Evolutionary conservation across 2,797 vertebrate genomes (phyloP).

Genomic region (Trachops cirrhosus): DNA sequence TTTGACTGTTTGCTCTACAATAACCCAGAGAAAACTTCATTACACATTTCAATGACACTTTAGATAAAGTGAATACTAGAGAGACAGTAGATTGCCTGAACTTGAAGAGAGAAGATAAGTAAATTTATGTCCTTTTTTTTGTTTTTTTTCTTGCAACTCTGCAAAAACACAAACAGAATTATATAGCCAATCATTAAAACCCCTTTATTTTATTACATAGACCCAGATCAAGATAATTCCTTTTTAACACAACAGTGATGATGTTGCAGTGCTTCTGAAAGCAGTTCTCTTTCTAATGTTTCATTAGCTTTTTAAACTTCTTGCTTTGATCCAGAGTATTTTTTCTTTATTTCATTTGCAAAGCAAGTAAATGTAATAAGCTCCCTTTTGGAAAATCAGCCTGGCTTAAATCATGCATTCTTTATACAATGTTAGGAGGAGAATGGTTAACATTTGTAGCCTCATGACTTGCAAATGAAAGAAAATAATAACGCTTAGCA

Average conservation of each 20-base stretch:
- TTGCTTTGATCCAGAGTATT: constrained; percentile 58
- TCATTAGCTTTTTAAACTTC: constrained; percentile 55
- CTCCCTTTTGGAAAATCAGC: constrained; percentile 63
- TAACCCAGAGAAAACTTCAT: constrained; percentile 60
- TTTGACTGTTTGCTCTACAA: constrained; percentile 47
- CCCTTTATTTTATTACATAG: constrained; percentile 71
- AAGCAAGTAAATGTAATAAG: constrained; percentile 74
- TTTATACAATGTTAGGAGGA: constrained; percentile 78
- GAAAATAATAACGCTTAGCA: constrained; percentile 84
- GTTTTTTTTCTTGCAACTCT: constrained; percentile 57
- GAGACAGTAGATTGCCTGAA: constrained; percentile 43
- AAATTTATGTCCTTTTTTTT: constrained; percentile 59
- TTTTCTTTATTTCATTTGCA: constrained; percentile 74
- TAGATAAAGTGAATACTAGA: constrained; percentile 45
- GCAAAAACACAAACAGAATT: constrained; percentile 71
- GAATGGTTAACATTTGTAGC: constrained; percentile 82
- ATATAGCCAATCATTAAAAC: constrained; percentile 57
- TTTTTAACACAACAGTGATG: constrained; percentile 50
- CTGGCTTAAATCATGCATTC: constrained; percentile 68
- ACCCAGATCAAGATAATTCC: constrained; percentile 66
- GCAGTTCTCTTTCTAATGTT: constrained; percentile 53
- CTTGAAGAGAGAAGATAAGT: constrained; percentile 60
- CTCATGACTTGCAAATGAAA: constrained; percentile 85
- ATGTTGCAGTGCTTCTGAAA: constrained; percentile 14
- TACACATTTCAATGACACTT: constrained; percentile 59